Conservation (phyloP, 2,113 vertebrate genomes). For the Lophotis ruficrista region DNA sequence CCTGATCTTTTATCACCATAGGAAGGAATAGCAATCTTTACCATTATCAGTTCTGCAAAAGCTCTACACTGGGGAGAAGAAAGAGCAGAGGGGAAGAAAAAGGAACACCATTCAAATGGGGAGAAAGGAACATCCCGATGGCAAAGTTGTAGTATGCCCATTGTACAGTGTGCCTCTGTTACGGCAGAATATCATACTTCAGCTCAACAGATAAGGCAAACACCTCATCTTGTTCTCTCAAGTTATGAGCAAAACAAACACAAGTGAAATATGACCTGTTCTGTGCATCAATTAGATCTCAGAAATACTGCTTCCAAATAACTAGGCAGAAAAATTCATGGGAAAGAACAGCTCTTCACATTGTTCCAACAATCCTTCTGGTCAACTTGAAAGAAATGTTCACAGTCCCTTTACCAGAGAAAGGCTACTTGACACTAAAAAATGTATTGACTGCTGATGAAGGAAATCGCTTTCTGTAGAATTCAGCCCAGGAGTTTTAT, state of each 20-base stretch:
- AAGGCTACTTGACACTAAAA: background rate
- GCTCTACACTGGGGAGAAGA: background rate
- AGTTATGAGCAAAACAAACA: background rate
- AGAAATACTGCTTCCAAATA: background rate
- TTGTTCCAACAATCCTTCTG: background rate
- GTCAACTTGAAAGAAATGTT: background rate
- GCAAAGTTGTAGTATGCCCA: background rate
- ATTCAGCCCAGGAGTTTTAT: background rate
- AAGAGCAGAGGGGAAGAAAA: background rate
- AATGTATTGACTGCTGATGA: rapidly evolving
- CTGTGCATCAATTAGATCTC: background rate
- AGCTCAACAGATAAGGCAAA: background rate
- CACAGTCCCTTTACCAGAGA: background rate
- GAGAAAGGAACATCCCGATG: background rate
- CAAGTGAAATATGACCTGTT: background rate
- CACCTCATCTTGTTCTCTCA: background rate
- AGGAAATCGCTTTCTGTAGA: background rate
- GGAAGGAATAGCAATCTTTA: background rate
- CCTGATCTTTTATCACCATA: background rate
- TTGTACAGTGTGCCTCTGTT: background rate
- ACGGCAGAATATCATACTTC: background rate
- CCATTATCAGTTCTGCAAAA: background rate
- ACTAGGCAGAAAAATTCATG: background rate
- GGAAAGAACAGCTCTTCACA: background rate
- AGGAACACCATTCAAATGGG: background rate